phyloP scores from a whole-genome alignment of 2,888 invertebrate species.

The Nezara viridula region DNA sequence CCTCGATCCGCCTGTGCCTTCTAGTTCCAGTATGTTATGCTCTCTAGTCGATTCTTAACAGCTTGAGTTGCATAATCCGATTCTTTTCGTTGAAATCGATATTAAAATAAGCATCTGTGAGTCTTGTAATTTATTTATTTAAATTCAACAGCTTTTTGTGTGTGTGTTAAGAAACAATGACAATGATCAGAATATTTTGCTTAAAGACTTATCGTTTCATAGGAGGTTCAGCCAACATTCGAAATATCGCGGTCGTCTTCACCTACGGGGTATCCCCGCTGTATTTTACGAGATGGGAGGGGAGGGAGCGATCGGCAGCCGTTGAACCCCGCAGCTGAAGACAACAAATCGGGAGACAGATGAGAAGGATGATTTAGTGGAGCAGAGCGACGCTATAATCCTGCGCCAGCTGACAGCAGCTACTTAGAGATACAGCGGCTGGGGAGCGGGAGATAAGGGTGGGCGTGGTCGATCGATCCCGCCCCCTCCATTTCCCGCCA shows the following conservation, averaged over 20 bases:
- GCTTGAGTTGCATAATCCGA: no score
- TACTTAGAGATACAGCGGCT: slow-evolving; percentile 49
- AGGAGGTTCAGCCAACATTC: no score
- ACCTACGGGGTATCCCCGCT: neutral
- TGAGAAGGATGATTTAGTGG: slow-evolving; percentile 23
- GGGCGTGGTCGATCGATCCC: slow-evolving; percentile 44
- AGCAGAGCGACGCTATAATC: neutral
- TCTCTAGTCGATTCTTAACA: no score
- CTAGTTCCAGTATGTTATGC: no score
- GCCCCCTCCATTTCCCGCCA: neutral
- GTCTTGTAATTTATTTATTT: no score
- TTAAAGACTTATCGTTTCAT: no score
- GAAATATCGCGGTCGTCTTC: neutral
- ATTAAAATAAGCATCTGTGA: no score
- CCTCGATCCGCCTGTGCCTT: no score
- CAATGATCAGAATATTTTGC: no score
- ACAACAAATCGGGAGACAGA: slow-evolving; percentile 9
- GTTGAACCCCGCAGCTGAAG: neutral
- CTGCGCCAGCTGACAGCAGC: slow-evolving; percentile 32
- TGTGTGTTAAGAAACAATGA: no score
- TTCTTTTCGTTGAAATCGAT: no score
- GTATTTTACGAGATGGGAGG: neutral
- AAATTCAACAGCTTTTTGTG: no score
- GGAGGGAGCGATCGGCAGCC: neutral
- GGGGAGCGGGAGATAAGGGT: slow-evolving; percentile 6